These are phyloP conservation scores for Pomatostomus ruficeps DNA, from an alignment of 2,113 vertebrate species.

Conservation along the genomic window DNA sequence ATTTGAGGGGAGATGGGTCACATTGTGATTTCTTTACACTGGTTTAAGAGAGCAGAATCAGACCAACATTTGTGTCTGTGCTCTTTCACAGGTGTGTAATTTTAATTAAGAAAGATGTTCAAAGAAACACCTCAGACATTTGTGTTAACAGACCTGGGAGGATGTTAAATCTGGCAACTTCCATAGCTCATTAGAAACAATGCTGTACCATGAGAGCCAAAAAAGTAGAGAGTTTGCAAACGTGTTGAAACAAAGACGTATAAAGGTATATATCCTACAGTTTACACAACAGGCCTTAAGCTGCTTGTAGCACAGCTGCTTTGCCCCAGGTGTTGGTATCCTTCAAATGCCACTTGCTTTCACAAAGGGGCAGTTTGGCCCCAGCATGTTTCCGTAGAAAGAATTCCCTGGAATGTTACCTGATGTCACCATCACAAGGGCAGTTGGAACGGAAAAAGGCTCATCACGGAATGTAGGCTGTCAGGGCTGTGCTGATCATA, in stretches of 20 bases:
- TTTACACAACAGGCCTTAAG: neutral
- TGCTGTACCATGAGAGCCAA: neutral
- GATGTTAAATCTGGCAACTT: neutral
- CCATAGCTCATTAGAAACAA: neutral
- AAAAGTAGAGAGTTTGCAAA: neutral
- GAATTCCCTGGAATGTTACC: neutral
- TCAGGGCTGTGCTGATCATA: neutral
- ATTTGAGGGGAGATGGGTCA: neutral
- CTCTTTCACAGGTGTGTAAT: neutral
- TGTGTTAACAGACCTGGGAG: neutral
- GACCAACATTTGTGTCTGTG: neutral
- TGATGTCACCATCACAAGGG: neutral
- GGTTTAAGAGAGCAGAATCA: slow-evolving; percentile 20
- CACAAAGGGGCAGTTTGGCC: neutral
- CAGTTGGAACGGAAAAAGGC: neutral
- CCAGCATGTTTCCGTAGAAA: neutral
- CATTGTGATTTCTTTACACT: neutral
- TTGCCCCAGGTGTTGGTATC: neutral
- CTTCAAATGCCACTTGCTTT: neutral
- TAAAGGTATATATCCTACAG: neutral
- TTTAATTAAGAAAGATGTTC: neutral
- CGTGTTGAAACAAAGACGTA: rapidly evolving
- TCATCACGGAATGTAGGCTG: neutral
- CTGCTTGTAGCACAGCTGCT: neutral
- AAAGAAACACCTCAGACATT: neutral